Base-by-base conservation (phyloP, 2,888 invertebrate genomes). In the Micoletzkya japonica region DNA sequence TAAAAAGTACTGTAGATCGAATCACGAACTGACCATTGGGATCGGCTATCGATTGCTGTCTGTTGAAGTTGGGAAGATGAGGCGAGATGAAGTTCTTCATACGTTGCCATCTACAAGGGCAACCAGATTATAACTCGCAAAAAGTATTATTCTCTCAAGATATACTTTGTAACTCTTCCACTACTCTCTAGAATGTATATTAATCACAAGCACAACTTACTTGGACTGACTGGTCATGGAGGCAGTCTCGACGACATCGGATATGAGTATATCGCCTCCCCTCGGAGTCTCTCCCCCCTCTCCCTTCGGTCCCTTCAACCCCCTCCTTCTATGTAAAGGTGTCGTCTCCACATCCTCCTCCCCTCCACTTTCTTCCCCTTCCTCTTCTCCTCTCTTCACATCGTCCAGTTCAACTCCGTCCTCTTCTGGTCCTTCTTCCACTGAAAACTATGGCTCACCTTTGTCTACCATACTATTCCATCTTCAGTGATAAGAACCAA, bases 31-130 rank as follows among this genome's bases (percentile, higher is more conserved):
- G 30, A 66, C 64, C 39, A 66, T 66, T 66, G 10, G 64, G 64
- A 49, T 66, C 64, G 6, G 30, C 64, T 26, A 28, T 17, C 17
- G 64, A 66, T n/a, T 52, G 34, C 26, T 66, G 64, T n/a, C 64
- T 6, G n/a, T 54, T 66, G 64, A 66, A 63, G 6, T 36, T 30
- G 17, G 60, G 60, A 36, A 60, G 34, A 28, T 63, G 63, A 36
- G 54, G 52, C 52, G 64, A 54, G 37, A 66, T 26, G 54, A 63
- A 63, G 20, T 66, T 66, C 37, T 66, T 66, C 54, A 66, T 54
- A 30, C 54, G 36, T 26, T 66, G 64, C 64, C 64, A 66, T 54
- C 64, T 66, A 10, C 26, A 54, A 26, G n/a, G 7, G 17, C 6
- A 6, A 30, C 28, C 1, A 1, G 6, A 7, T 14, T 1, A 28